Conservation (phyloP, 2,113 vertebrate genomes). For the Anoplopoma fimbria region DNA sequence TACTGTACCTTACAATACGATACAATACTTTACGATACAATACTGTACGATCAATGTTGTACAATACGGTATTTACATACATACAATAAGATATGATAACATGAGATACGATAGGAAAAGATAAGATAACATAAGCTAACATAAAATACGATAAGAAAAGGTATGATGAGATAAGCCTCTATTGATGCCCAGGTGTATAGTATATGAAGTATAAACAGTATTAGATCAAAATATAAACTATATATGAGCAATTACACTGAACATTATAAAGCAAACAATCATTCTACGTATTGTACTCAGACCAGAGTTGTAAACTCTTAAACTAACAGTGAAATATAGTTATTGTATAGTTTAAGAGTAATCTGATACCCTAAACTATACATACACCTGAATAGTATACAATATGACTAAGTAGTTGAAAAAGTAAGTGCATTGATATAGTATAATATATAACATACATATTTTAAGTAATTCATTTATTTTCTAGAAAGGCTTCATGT, state of each 20-base stretch:
- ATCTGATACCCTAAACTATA: neutral
- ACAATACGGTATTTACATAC: no score
- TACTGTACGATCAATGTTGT: no score
- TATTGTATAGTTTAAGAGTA: neutral
- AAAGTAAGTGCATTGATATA: neutral
- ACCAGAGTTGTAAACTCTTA: neutral
- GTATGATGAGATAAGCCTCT: no score
- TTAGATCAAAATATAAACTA: neutral
- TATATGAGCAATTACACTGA: neutral
- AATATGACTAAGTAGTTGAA: neutral
- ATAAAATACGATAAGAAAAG: no score
- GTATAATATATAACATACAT: neutral
- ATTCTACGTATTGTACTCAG: neutral
- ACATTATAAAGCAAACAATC: neutral
- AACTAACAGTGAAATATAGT: neutral
- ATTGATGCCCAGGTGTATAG: neutral
- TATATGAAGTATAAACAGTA: neutral
- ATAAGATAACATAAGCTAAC: no score
- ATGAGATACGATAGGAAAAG: no score
- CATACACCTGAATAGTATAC: neutral
- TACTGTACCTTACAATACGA: no score
- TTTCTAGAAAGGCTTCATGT: neutral
- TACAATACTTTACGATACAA: no score
- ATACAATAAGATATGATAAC: no score
- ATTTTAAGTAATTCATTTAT: neutral